phyloP scores from a whole-genome alignment of 2,113 vertebrate species.

The Boulengeromyrus knoepffleri region DNA sequence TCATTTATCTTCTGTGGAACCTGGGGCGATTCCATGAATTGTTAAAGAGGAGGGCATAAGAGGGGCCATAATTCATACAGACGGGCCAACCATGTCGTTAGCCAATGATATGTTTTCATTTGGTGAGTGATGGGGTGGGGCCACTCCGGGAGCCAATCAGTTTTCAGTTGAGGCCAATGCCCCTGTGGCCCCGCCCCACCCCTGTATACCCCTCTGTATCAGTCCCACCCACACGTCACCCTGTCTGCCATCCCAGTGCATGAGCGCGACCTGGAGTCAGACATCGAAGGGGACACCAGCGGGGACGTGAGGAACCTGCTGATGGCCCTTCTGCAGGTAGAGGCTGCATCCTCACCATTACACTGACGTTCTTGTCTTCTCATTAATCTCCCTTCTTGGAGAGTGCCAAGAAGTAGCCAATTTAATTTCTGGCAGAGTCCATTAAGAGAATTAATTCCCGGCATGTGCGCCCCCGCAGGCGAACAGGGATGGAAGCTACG shows the following conservation, averaged over 20 bases:
- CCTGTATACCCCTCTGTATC: background rate
- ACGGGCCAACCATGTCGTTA: background rate
- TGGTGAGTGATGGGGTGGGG: background rate
- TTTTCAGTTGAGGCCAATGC: background rate
- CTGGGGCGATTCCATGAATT: background rate
- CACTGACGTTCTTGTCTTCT: background rate
- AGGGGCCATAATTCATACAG: background rate
- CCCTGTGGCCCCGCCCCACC: background rate
- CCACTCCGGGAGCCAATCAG: background rate
- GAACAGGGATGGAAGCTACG: constrained; percentile 56
- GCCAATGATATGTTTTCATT: background rate
- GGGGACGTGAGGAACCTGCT: constrained; percentile 64
- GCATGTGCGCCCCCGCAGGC: constrained; percentile 40
- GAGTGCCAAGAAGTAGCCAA: background rate
- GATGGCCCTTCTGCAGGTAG: constrained; percentile 56
- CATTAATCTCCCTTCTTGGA: background rate
- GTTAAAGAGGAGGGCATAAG: background rate
- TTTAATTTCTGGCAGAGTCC: background rate
- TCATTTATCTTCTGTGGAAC: background rate
- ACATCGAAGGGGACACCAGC: constrained; percentile 66
- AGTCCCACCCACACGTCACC: background rate
- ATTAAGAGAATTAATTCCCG: background rate
- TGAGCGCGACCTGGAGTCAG: constrained; percentile 61
- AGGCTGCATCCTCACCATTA: background rate
- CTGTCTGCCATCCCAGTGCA: constrained; percentile 46